Conservation (phyloP, 2,888 invertebrate genomes). For the Caenorhabditis imperialis region DNA sequence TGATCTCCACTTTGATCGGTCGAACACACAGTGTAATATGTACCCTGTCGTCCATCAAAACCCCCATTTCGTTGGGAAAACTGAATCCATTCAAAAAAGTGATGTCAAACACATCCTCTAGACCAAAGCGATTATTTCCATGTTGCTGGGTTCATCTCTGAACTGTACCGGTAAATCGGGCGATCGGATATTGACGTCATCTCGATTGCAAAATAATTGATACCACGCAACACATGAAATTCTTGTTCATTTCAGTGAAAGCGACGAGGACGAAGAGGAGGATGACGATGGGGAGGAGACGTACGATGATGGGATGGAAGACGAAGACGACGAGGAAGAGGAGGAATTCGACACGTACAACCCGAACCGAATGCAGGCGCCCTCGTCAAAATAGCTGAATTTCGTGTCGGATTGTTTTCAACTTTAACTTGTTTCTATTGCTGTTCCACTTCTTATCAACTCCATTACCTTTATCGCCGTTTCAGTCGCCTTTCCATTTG, state of each 20-base stretch:
- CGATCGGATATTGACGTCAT: no score
- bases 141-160: no score
- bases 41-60: no score
- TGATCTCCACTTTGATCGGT: no score
- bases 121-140: no score
- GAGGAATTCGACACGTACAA: constrained; percentile 61
- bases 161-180: no score
- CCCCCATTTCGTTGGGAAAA: no score
- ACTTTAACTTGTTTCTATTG: constrained; percentile 3
- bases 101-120: no score
- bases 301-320: constrained; percentile 55
- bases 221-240: constrained; percentile 1
- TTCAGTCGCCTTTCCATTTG: constrained; percentile 11
- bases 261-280: constrained; percentile 65
- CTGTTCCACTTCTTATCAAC: constrained; percentile 27
- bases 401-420: background rate
- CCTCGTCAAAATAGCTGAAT: constrained; percentile 29
- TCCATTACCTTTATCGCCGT: no score
- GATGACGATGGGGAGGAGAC: constrained; percentile 64
- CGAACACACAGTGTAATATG: no score
- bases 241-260: constrained; percentile 58
- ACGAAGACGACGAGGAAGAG: constrained; percentile 54
- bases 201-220: constrained; percentile 2
- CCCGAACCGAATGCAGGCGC: constrained; percentile 65
- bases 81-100: no score